Percentiles rank a stretch among this genome's conserved stretches.
phyloP scores from a whole-genome alignment of 2,888 invertebrate genomes.

The Pristionchus arcanus region DNA sequence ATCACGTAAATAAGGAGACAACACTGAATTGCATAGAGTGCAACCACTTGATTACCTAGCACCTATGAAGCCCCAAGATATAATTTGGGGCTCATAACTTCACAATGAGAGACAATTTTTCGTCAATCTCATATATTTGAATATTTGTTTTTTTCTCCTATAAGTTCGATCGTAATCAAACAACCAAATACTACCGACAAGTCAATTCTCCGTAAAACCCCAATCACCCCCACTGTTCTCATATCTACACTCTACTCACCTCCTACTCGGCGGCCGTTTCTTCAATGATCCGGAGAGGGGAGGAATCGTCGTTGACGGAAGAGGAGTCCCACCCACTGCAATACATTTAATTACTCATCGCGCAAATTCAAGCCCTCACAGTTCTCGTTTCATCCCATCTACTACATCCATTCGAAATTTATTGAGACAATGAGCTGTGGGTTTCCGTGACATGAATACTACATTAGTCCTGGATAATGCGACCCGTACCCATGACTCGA shows the following conservation, averaged over 20 bases:
- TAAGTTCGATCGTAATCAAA: not conserved
- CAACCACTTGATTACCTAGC: too few species aligned
- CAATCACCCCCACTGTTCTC: not conserved
- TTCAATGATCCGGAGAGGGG: slow-evolving; percentile 52
- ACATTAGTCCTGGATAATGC: not conserved
- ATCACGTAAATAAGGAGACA: too few species aligned
- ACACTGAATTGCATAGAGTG: too few species aligned
- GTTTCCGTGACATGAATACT: not conserved
- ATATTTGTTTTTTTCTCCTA: too few species aligned
- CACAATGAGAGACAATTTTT: too few species aligned
- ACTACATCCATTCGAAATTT: too few species aligned
- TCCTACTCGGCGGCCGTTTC: slow-evolving; percentile 47
- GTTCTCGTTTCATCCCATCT: not conserved
- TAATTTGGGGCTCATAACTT: too few species aligned
- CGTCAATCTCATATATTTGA: too few species aligned
- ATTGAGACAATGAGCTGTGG: too few species aligned
- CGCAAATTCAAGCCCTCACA: not conserved
- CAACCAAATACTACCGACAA: not conserved
- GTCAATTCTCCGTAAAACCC: not conserved
- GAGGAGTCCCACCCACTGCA: slow-evolving; percentile 49
- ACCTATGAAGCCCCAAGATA: too few species aligned
- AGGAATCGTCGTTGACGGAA: slow-evolving; percentile 53
- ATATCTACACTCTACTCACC: not conserved
- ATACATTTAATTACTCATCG: not conserved
- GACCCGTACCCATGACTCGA: slow-evolving; percentile 39